A percentile compares a stretch with the other conserved stretches of the same genome.
phyloP scores from a whole-genome alignment of 2,797 vertebrate species.

The Liasis olivaceus region DNA sequence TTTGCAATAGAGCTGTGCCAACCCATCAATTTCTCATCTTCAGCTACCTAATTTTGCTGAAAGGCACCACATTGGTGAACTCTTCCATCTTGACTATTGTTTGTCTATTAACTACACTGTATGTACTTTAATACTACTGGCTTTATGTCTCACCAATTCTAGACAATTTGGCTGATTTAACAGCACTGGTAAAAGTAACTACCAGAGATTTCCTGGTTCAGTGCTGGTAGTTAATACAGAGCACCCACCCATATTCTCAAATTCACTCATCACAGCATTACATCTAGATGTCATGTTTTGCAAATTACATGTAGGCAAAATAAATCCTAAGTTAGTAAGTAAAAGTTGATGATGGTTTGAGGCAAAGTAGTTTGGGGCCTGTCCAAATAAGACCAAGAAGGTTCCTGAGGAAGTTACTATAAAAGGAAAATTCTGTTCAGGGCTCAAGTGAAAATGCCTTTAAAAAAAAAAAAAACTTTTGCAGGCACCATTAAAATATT shows the following conservation, averaged over 20 bases:
- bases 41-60: not conserved
- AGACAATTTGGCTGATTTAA: not conserved
- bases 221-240: not conserved
- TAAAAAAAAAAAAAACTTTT: not conserved
- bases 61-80: not conserved
- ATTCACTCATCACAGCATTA: not conserved
- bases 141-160: not conserved
- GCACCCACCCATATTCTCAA: not conserved
- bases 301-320: no score
- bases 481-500: not conserved
- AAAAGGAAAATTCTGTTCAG: not conserved
- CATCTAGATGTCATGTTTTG: not conserved
- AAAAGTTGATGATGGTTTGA: not conserved
- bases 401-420: not conserved
- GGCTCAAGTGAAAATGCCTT: not conserved
- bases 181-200: not conserved
- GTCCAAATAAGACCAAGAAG: not conserved
- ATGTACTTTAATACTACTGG: no score
- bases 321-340: not conserved
- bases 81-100: not conserved
- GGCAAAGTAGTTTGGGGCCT: no score
- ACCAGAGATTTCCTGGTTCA: not conserved
- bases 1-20: not conserved
- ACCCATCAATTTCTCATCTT: not conserved
- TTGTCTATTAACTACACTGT: not conserved